Evolutionary conservation across 2,888 invertebrate species (phyloP), one percentile per base, ranked within the genome.

Genomic region (Drosophila monieri): DNA sequence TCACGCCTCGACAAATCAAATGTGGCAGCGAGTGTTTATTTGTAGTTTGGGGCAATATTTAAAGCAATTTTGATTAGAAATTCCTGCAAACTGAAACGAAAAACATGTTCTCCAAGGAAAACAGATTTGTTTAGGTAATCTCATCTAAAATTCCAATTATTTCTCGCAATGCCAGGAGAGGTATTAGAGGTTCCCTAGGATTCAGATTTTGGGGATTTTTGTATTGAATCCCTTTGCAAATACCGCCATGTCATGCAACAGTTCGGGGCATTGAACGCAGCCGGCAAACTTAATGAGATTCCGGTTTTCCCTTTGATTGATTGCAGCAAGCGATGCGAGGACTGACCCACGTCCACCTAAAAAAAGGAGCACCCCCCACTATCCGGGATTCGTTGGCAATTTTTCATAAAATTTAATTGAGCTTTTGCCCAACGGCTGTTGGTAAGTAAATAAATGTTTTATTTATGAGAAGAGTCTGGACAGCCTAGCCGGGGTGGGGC

Each of bases 371-470:
- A 12, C 39, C 35, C 32, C 10, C 21, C n/a, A 6, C 0, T 4
- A 39, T 32, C 21, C 57, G 59, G 49, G 27, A 35, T 30, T 56
- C 66, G 55, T 54, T 71, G 72, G 77, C 76, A 53, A 80, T 85
- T 83, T 81, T 85, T 83, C 80, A 66, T 80, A 66, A 78, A 77
- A 74, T 77, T 77, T 85, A 84, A 85, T 85, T 84, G 85, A 78
- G 74, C 80, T 76, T 81, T 78, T 78, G 55, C 47, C 81, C 74
- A 55, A 39, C 64, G 76, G 80, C 65, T 65, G 76, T 78, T 84
- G 72, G 71, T 68, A 61, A 69, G 68, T 68, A 69, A 69, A 69
- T 68, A 68, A 80, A 78, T 84, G 78, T 80, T 83, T 84, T 83
- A 85, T 85, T 84, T 84, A 85, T 84, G 83, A 70, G 70, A 48